Evolutionary conservation across 2,797 vertebrate genomes (phyloP).

Genomic region (Chelon labrosus): DNA sequence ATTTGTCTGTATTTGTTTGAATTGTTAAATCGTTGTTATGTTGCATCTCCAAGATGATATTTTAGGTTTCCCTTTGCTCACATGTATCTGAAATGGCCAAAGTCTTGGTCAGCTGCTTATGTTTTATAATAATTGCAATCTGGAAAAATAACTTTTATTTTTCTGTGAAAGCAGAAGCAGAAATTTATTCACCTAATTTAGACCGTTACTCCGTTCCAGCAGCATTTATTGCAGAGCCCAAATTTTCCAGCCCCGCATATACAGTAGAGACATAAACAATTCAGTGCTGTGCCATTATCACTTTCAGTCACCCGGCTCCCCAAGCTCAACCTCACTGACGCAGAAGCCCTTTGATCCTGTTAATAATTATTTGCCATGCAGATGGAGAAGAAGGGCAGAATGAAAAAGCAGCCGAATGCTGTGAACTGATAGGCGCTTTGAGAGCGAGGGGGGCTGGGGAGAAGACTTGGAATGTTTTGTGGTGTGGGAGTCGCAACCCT

Average conservation of each 20-base stretch:
- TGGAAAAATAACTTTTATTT: not conserved
- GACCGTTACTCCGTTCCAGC: slow-evolving; percentile 13
- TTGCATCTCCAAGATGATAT: not conserved
- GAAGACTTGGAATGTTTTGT: slow-evolving; percentile 31
- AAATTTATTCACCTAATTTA: slow-evolving; percentile 24
- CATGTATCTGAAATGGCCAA: not conserved
- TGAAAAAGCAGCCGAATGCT: slow-evolving; percentile 57
- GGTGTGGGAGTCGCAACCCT: slow-evolving; percentile 43
- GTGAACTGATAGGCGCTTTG: slow-evolving; percentile 47
- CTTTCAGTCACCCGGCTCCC: slow-evolving; percentile 66
- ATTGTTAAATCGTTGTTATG: not conserved
- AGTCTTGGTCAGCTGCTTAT: not conserved
- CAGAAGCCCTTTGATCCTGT: slow-evolving; percentile 73
- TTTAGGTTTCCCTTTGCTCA: slow-evolving; percentile 2
- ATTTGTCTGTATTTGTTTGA: not conserved
- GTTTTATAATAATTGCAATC: not conserved
- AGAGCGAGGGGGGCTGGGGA: not conserved
- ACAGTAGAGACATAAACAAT: slow-evolving; percentile 49
- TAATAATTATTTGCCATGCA: slow-evolving; percentile 71
- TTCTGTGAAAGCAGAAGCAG: slow-evolving; percentile 9
- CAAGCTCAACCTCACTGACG: slow-evolving; percentile 57
- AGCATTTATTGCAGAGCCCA: slow-evolving; percentile 17
- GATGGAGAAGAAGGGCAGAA: slow-evolving; percentile 63
- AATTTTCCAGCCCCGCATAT: slow-evolving; percentile 11
- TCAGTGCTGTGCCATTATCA: slow-evolving; percentile 57